Evolutionary conservation across 2,113 vertebrate genomes (phyloP).

Genomic region (Natator depressus): DNA sequence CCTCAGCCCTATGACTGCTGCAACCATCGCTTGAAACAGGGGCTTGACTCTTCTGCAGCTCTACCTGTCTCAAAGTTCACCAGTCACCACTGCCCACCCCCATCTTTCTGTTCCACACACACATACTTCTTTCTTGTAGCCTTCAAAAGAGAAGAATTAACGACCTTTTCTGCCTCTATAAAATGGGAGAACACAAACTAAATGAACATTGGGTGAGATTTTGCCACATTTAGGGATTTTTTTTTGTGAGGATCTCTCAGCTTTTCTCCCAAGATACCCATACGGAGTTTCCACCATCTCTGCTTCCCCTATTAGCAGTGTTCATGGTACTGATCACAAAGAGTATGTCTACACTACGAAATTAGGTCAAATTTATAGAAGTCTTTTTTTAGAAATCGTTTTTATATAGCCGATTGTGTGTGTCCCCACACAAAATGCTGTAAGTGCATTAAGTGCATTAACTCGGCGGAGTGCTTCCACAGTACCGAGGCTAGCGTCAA

Average conservation of each 20-base stretch:
- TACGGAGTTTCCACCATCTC: not conserved
- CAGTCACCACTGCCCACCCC: not conserved
- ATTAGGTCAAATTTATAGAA: too few species aligned
- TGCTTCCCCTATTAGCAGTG: not conserved
- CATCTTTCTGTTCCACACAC: not conserved
- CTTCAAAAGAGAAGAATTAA: not conserved
- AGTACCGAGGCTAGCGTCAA: too few species aligned
- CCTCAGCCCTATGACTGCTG: too few species aligned
- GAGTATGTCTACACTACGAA: not conserved
- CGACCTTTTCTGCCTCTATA: not conserved
- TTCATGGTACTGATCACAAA: not conserved
- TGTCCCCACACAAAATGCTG: too few species aligned
- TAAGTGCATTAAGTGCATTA: too few species aligned
- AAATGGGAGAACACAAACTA: not conserved
- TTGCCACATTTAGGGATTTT: not conserved
- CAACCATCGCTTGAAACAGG: not conserved
- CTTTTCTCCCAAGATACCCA: not conserved
- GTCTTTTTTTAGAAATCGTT: too few species aligned
- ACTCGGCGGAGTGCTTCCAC: too few species aligned
- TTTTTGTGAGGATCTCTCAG: not conserved
- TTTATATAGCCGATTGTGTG: too few species aligned
- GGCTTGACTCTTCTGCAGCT: not conserved
- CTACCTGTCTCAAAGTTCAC: not conserved
- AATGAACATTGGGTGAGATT: not conserved
- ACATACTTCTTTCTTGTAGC: not conserved